Percentiles rank a stretch among this genome's conserved stretches.
Conservation (phyloP, 2,888 invertebrate species). For the Synergus itoensis region DNA sequence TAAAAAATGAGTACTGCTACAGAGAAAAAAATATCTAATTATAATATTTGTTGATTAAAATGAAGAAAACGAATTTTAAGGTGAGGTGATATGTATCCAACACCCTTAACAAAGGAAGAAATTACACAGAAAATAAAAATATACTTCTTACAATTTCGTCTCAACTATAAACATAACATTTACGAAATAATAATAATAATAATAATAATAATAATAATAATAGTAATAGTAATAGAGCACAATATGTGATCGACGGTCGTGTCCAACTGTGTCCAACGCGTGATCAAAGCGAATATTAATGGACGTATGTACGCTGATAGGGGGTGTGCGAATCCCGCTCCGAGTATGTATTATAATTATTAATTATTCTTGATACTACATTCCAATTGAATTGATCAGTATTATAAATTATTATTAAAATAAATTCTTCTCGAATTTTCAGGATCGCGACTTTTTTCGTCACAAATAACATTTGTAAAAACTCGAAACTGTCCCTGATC, state of each 20-base stretch:
- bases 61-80: no score
- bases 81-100: no score
- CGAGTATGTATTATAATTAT: not conserved
- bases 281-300: conserved; percentile 6
- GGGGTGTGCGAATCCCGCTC: conserved; percentile 13
- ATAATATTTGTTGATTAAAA: no score
- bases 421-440: not conserved
- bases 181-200: not conserved
- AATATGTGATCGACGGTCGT: not conserved
- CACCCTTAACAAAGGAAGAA: not conserved
- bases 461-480: not conserved
- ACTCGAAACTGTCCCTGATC: conserved; percentile 3
- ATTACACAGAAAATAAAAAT: not conserved
- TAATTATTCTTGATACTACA: not conserved
- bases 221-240: not conserved
- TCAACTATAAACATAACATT: not conserved
- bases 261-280: conserved; percentile 1
- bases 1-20: no score
- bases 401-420: conserved; percentile 20
- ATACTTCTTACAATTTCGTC: not conserved
- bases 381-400: not conserved
- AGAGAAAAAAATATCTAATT: no score
- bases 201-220: no score
- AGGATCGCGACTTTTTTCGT: not conserved
- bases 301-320: conserved; percentile 23